Percentiles rank a stretch among this genome's conserved stretches.
Evolutionary conservation across 2,888 invertebrate species (phyloP).

Genomic region (Spialia ferax): DNA sequence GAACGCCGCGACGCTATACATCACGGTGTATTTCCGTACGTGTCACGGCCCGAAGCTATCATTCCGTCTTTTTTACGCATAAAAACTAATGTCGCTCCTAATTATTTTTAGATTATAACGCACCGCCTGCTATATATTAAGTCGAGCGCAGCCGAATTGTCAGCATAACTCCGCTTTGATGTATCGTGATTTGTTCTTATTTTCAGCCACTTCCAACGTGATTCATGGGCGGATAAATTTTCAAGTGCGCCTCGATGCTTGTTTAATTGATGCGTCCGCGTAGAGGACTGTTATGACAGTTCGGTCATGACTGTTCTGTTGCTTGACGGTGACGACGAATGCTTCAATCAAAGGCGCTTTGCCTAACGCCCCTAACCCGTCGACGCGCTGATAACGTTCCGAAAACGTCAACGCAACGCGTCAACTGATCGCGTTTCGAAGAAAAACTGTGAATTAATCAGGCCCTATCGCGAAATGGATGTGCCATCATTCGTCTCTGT

Average conservation of each 20-base stretch:
- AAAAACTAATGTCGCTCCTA: conserved; percentile 86
- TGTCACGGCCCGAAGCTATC: conserved; percentile 66
- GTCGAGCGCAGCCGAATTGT: conserved; percentile 82
- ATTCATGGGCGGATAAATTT: conserved; percentile 82
- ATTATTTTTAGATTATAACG: conserved; percentile 87
- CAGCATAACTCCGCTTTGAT: conserved; percentile 86
- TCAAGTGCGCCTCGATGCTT: conserved; percentile 71
- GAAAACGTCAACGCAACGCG: conserved; percentile 71
- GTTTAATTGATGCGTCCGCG: conserved; percentile 75
- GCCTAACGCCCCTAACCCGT: conserved; percentile 4
- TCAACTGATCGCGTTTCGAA: conserved; percentile 71
- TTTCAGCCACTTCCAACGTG: conserved; percentile 77
- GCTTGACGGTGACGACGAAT: conserved; percentile 13
- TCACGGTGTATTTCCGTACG: conserved; percentile 81
- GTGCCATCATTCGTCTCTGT: conserved; percentile 72
- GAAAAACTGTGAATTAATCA: conserved; percentile 84
- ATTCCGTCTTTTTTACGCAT: conserved; percentile 82
- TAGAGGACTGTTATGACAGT: conserved; percentile 75
- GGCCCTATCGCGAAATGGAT: conserved; percentile 72
- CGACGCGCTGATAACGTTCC: conserved; percentile 47
- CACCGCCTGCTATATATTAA: conserved; percentile 84
- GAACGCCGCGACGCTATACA: conserved; percentile 72
- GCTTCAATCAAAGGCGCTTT: conserved; percentile 25
- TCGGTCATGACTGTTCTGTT: conserved; percentile 55
- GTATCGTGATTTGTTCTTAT: conserved; percentile 84